phyloP scores from a whole-genome alignment of 1,140 invertebrate species.

The Scaptomyza graminum region DNA sequence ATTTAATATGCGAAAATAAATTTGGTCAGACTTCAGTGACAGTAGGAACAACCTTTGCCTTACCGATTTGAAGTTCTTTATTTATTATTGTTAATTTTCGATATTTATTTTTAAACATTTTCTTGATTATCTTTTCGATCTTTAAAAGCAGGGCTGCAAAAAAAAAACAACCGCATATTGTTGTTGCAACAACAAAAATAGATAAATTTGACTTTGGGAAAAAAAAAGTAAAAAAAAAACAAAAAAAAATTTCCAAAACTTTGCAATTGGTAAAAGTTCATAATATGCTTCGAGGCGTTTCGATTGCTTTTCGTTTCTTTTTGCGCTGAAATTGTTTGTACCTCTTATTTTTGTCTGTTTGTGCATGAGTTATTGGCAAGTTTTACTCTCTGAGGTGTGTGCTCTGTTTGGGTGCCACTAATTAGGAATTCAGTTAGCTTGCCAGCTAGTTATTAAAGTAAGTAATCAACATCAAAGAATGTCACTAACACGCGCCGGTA shows the following conservation, averaged over 20 bases:
- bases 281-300: conserved; percentile 60
- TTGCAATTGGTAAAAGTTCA: conserved; percentile 62
- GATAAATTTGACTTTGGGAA: conserved; percentile 11
- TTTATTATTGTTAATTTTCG: conserved; percentile 10
- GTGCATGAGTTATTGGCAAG: conserved; percentile 10
- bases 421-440: conserved; percentile 29
- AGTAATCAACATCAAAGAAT: conserved; percentile 29
- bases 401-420: conserved; percentile 2
- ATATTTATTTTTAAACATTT: conserved; percentile 34
- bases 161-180: conserved; percentile 47
- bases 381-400: conserved; percentile 4
- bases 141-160: conserved; percentile 12
- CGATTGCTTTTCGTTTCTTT: conserved; percentile 53
- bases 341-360: neutral
- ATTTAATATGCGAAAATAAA: neutral
- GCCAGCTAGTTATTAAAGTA: conserved; percentile 14
- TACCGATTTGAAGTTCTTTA: neutral
- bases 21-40: no score
- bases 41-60: neutral
- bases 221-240: conserved; percentile 32
- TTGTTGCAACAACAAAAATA: conserved; percentile 22
- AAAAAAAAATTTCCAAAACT: conserved; percentile 37
- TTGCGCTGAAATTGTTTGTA: conserved; percentile 37
- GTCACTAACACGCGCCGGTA: conserved; percentile 11
- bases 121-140: conserved; percentile 54